Percentiles rank a stretch among this genome's conserved stretches.
phyloP scores from a whole-genome alignment of 2,888 invertebrate species.

The Tipula helvola region DNA sequence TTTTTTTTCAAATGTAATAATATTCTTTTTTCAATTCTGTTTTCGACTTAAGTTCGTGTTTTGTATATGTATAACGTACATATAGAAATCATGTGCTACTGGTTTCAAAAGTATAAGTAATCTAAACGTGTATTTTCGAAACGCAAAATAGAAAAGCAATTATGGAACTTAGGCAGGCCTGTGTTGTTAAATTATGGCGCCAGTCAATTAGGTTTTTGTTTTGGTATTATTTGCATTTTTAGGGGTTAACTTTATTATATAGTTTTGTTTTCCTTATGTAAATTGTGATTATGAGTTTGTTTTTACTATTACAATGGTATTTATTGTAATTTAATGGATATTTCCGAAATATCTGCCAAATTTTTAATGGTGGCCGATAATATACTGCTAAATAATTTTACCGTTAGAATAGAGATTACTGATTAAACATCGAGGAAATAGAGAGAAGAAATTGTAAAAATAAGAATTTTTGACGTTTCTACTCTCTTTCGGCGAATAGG shows the following conservation, averaged over 20 bases:
- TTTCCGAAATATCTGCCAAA: too few relatives aligned
- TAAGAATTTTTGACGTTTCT: too few relatives aligned
- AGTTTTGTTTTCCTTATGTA: background rate
- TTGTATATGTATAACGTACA: background rate
- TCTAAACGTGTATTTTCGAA: background rate
- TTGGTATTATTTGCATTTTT: background rate
- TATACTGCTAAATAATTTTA: too few relatives aligned
- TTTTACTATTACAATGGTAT: too few relatives aligned
- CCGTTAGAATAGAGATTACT: too few relatives aligned
- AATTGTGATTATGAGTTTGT: too few relatives aligned
- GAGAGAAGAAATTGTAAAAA: too few relatives aligned
- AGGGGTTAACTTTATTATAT: background rate
- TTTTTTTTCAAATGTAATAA: background rate
- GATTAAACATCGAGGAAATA: too few relatives aligned
- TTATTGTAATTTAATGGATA: too few relatives aligned
- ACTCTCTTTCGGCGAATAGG: too few relatives aligned
- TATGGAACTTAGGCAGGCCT: background rate
- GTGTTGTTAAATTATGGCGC: background rate
- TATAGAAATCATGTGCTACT: background rate
- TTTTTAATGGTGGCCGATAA: too few relatives aligned
- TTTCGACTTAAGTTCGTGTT: background rate
- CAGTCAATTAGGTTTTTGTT: background rate
- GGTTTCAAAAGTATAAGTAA: background rate
- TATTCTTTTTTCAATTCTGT: background rate
- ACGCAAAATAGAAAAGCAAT: background rate